These are phyloP conservation scores for Gymnogyps californianus DNA, from an alignment of 2,113 vertebrate genomes.

Conservation along the genomic window DNA sequence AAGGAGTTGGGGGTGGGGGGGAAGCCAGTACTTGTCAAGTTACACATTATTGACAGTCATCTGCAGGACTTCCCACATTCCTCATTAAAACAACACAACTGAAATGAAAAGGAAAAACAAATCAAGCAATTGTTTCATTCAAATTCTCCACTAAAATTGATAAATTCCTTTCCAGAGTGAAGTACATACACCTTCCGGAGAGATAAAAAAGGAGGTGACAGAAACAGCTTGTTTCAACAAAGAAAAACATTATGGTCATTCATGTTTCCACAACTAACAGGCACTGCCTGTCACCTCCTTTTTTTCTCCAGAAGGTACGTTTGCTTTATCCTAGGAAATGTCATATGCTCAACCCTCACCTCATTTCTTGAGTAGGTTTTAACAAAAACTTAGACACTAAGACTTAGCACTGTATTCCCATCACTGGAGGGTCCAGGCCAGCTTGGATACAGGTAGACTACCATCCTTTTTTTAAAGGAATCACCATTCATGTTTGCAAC, in stretches of 20 bases:
- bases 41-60: background rate
- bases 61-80: background rate
- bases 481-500: background rate
- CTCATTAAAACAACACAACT: background rate
- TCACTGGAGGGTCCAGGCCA: background rate
- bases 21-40: background rate
- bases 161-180: background rate
- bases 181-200: background rate
- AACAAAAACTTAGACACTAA: background rate
- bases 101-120: background rate
- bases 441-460: background rate
- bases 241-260: background rate
- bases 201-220: rapidly evolving
- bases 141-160: background rate
- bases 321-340: background rate
- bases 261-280: background rate
- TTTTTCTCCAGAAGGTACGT: background rate
- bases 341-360: background rate
- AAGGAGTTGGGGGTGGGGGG: no score
- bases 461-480: background rate
- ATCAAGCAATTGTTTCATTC: background rate
- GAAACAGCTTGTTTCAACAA: background rate
- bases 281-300: background rate
- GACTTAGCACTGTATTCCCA: background rate
- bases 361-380: background rate